Evolutionary conservation across 2,113 vertebrate species (phyloP), one percentile per base, ranked within the genome.

Genomic region (Onychostruthus taczanowskii): DNA sequence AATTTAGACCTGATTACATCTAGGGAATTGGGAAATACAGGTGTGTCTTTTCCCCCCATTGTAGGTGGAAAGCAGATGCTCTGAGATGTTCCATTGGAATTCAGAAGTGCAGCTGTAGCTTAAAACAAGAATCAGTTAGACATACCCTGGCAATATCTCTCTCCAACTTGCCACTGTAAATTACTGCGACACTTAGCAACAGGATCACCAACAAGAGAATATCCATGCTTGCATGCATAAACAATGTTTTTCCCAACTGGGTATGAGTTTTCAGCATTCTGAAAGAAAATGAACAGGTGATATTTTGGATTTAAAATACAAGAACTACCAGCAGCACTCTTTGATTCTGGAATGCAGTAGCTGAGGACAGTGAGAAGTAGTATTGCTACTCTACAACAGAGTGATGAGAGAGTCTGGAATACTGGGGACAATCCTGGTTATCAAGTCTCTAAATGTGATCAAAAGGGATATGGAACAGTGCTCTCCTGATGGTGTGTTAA

Each of bases 131-230:
- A 68, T 26, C 26, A 77, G 20, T 44, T 66, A 91, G 41, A 98
- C 98, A 37, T 97, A 99, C 99, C 97, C 96, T 98, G 98, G 95
- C 99, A 99, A 69, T 97, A 90, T 92, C 95, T 97, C 19, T 82
- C 62, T 76, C 93, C 98, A 64, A 63, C 75, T 64, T 81, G 97
- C 99, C 99, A 99, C 14, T 53, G 97, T 72, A 98, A 97, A 92
- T 97, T 96, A 63, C 98, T 97, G 49, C 78, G 97, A 96, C 99
- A 99, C 58, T 97, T 97, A 76, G 98, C 98, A 77, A 98, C 20
- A 27, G 98, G 92, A n/a, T 98, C 92, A 61, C 99, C 99, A 72
- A 94, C 79, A 41, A 98, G 97, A 90, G 98, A 96, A 85, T 98
- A 98, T 24, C 98, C 98, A 7, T 97, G 90, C 44, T 96, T 96